A percentile compares a stretch with the other conserved stretches of the same genome.
Conservation (phyloP, 2,797 vertebrate genomes). For the Takifugu rubripes region DNA sequence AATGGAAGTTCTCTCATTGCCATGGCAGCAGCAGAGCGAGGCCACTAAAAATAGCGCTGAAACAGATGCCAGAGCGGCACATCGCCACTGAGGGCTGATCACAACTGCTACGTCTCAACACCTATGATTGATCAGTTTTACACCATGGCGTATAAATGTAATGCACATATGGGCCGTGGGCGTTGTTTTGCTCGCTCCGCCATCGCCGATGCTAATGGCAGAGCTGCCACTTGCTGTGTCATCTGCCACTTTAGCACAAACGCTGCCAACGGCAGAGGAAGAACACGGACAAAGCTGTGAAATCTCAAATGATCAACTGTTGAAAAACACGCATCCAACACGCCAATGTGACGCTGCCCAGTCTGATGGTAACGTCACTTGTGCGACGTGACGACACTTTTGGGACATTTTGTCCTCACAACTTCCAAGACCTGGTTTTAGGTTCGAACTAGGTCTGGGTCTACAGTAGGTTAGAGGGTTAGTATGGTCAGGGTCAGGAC, state of each 20-base stretch:
- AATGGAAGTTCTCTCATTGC: slow-evolving; percentile 36
- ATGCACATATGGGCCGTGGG: slow-evolving; percentile 61
- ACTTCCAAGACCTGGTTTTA: too few relatives aligned
- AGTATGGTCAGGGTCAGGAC: too few relatives aligned
- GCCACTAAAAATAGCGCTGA: slow-evolving; percentile 63
- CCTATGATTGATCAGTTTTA: slow-evolving; percentile 70
- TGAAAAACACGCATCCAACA: too few relatives aligned
- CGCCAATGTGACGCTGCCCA: too few relatives aligned
- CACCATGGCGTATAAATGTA: slow-evolving; percentile 11
- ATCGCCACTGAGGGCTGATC: slow-evolving; percentile 39
- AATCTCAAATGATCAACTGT: slow-evolving; percentile 55
- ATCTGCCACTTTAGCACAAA: neutral
- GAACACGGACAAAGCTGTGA: slow-evolving; percentile 35
- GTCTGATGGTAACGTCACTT: too few relatives aligned
- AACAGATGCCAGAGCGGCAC: slow-evolving; percentile 66
- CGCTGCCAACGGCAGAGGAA: slow-evolving; percentile 22
- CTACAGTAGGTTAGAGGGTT: too few relatives aligned
- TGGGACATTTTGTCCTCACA: too few relatives aligned
- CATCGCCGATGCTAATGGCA: slow-evolving; percentile 24
- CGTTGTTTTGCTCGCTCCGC: slow-evolving; percentile 61
- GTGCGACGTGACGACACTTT: too few relatives aligned
- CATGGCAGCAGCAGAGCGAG: slow-evolving; percentile 54
- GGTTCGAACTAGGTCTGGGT: too few relatives aligned
- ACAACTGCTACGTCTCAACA: slow-evolving; percentile 51
- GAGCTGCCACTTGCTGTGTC: slow-evolving; percentile 30